phyloP scores from a whole-genome alignment of 1,140 invertebrate genomes.

The Leptopilina clavipes region DNA sequence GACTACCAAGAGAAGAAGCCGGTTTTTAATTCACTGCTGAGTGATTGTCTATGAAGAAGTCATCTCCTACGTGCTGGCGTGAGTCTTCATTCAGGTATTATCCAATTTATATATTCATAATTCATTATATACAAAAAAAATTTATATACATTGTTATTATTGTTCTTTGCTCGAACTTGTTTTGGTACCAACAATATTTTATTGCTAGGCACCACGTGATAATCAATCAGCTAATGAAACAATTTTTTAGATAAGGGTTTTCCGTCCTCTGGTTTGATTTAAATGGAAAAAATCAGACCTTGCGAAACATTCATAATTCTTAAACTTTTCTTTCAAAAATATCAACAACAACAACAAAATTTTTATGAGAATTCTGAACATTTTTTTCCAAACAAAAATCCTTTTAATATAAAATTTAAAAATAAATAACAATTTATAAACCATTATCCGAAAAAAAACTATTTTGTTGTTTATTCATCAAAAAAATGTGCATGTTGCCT shows the following conservation, averaged over 20 bases:
- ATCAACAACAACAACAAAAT: too few relatives aligned
- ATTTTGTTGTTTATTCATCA: not conserved
- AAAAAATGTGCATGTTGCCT: not conserved
- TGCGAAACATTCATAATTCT: constrained; percentile 2
- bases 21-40: constrained; percentile 75
- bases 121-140: constrained; percentile 66
- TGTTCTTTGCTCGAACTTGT: constrained; percentile 67
- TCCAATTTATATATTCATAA: constrained; percentile 76
- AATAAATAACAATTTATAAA: constrained; percentile 11
- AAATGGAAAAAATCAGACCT: constrained; percentile 47
- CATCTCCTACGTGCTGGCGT: constrained; percentile 74
- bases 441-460: not conserved
- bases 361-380: not conserved
- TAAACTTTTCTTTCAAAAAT: not conserved
- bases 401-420: too few relatives aligned
- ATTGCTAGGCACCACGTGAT: constrained; percentile 47
- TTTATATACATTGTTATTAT: constrained; percentile 62
- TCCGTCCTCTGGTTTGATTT: constrained; percentile 54
- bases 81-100: constrained; percentile 75
- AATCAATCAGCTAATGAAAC: constrained; percentile 22
- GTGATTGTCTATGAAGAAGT: constrained; percentile 75
- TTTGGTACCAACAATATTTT: constrained; percentile 47
- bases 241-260: constrained; percentile 36
- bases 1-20: constrained; percentile 76
- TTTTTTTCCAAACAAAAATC: not conserved